These are phyloP conservation scores for Heliconius charithonia DNA, from an alignment of 2,888 invertebrate genomes.

Conservation along the genomic window DNA sequence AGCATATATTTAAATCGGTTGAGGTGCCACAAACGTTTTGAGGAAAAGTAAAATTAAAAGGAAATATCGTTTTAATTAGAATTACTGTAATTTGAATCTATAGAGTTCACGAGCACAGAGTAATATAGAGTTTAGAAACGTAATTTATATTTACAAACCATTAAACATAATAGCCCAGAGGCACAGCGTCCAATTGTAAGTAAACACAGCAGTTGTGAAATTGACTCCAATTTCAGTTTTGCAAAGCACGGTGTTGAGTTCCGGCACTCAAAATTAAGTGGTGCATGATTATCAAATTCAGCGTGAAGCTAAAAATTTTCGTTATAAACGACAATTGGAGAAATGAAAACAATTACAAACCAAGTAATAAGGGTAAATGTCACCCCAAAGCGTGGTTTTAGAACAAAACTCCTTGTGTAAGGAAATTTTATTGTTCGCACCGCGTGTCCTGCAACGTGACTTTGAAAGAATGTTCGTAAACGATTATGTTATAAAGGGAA, in stretches of 20 bases:
- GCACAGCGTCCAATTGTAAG: no score
- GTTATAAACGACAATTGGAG: no score
- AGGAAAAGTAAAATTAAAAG: conserved; percentile 21
- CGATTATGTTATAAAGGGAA: neutral
- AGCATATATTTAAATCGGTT: no score
- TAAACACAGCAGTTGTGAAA: no score
- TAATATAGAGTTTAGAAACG: neutral
- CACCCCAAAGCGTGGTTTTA: neutral
- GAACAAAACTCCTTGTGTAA: neutral
- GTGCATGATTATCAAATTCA: no score
- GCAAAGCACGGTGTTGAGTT: neutral
- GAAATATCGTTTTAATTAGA: conserved; percentile 32
- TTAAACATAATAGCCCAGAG: neutral
- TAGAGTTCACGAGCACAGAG: conserved; percentile 18
- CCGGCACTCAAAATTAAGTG: neutral
- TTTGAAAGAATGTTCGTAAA: neutral
- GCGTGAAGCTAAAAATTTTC: no score
- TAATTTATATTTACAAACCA: neutral
- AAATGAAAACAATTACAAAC: no score
- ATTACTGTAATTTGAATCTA: conserved; percentile 30
- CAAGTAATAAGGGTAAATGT: conserved; percentile 12
- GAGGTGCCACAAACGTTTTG: no score
- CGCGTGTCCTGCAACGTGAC: neutral
- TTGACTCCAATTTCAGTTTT: neutral
- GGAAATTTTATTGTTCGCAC: neutral